Evolutionary conservation across 2,797 vertebrate species (phyloP).

Genomic region (Darevskia nairensis): DNA sequence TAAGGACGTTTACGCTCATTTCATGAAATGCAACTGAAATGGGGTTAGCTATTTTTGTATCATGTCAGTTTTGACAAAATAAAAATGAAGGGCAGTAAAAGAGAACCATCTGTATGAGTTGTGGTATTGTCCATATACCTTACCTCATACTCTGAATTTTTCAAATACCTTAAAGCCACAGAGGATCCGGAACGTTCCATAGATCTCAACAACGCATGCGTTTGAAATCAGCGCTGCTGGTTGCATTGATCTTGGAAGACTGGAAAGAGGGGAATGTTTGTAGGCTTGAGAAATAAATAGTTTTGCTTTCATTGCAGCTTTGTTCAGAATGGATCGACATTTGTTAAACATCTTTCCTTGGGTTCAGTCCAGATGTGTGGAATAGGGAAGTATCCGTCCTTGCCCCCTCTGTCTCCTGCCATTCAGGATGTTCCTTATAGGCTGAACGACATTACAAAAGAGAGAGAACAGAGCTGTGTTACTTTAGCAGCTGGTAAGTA

Average conservation of each 20-base stretch:
- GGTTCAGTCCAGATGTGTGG: conserved; percentile 93
- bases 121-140: not conserved
- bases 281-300: not conserved
- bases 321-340: conserved; percentile 89
- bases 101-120: not conserved
- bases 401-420: conserved; percentile 84
- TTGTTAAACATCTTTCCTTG: conserved; percentile 89
- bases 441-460: conserved; percentile 80
- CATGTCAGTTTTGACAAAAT: not conserved
- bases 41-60: not conserved
- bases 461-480: conserved; percentile 90
- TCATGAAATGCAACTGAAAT: not conserved
- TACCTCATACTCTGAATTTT: not conserved
- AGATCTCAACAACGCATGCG: not conserved
- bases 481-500: conserved; percentile 91
- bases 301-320: conserved; percentile 80
- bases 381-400: conserved; percentile 82
- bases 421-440: conserved; percentile 83
- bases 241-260: not conserved
- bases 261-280: not conserved
- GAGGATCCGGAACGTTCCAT: not conserved
- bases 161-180: not conserved
- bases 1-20: not conserved
- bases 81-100: not conserved
- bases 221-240: not conserved